Evolutionary conservation across 2,797 vertebrate species (phyloP).

Genomic region (Podarcis lilfordi): DNA sequence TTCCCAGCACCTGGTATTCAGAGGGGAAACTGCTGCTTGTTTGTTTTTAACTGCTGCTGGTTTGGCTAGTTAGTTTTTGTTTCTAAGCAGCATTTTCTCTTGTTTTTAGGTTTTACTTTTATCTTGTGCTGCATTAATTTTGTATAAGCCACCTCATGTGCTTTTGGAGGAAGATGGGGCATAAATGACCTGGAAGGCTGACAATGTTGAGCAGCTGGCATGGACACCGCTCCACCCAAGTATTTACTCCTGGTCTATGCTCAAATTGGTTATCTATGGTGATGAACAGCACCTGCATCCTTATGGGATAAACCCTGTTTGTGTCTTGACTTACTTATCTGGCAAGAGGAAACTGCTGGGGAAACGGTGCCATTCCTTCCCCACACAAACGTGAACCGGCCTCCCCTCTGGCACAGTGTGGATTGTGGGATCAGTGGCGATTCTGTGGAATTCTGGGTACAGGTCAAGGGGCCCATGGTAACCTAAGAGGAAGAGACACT

Average conservation of each 20-base stretch:
- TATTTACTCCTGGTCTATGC: neutral
- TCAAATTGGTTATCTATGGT: too few relatives aligned
- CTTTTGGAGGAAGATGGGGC: neutral
- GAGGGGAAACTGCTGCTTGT: too few relatives aligned
- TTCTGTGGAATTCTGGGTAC: slow-evolving; percentile 95
- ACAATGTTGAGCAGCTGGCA: neutral
- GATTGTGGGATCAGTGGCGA: slow-evolving; percentile 89
- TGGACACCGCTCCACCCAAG: too few relatives aligned
- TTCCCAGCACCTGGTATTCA: too few relatives aligned
- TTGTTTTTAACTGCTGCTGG: too few relatives aligned
- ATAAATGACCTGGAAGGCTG: neutral
- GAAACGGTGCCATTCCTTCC: slow-evolving; percentile 98
- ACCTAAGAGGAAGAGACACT: slow-evolving; percentile 74
- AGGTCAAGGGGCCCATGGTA: slow-evolving; percentile 97
- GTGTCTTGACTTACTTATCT: slow-evolving; percentile 85
- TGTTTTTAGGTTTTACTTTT: too few relatives aligned
- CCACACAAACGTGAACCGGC: slow-evolving; percentile 90
- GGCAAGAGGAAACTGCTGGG: slow-evolving; percentile 97
- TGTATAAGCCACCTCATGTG: neutral
- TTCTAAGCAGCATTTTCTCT: too few relatives aligned
- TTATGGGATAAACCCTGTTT: neutral
- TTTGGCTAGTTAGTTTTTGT: too few relatives aligned
- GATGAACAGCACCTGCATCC: neutral
- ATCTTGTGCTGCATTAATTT: too few relatives aligned
- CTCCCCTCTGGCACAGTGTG: slow-evolving; percentile 90